Evolutionary conservation across 1,140 invertebrate species (phyloP).

Genomic region (Paraescarpia echinospica): DNA sequence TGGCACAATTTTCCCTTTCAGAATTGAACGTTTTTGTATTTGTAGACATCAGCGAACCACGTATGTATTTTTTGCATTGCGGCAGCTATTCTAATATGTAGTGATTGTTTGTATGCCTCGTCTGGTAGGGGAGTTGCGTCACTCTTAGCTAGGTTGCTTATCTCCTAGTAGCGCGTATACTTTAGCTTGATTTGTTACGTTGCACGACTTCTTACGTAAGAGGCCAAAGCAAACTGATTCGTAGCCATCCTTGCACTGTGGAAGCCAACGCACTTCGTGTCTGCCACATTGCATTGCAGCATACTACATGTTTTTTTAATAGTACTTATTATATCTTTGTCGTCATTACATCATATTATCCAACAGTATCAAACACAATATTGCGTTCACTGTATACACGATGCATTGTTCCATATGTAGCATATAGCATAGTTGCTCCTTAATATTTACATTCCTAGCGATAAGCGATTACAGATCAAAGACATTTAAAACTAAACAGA

Average conservation of each 20-base stretch:
- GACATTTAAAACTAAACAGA: background rate
- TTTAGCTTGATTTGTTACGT: background rate
- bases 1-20: too few relatives aligned
- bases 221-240: background rate
- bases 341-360: too few relatives aligned
- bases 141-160: background rate
- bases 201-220: background rate
- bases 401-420: background rate
- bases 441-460: background rate
- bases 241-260: background rate
- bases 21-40: too few relatives aligned
- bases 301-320: too few relatives aligned
- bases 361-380: too few relatives aligned
- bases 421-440: background rate
- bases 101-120: background rate
- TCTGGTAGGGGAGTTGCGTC: background rate
- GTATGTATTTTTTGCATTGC: too few relatives aligned
- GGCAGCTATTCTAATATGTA: too few relatives aligned
- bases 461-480: background rate
- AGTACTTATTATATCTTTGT: too few relatives aligned
- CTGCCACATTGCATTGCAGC: too few relatives aligned
- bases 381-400: background rate
- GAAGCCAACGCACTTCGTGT: too few relatives aligned
- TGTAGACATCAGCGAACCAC: too few relatives aligned
- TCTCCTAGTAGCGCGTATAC: background rate